These are phyloP conservation scores for Chydorus sphaericus DNA, from an alignment of 2,888 invertebrate genomes.

Conservation along the genomic window DNA sequence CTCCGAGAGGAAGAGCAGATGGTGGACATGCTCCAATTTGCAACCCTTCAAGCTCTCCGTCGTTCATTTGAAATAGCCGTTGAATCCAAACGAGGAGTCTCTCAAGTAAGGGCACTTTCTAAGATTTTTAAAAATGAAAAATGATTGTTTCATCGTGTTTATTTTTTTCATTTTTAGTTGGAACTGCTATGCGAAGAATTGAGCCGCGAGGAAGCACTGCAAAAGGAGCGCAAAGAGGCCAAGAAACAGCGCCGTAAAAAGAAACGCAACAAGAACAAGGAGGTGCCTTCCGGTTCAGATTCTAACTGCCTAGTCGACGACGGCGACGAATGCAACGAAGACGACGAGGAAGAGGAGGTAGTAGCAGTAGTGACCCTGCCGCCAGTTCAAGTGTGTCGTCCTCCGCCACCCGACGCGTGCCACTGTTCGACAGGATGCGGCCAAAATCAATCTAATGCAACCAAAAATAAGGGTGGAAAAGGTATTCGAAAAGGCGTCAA, in stretches of 20 bases:
- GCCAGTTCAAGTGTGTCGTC: not conserved
- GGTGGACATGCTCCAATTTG: slow-evolving; percentile 82
- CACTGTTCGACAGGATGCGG: not conserved
- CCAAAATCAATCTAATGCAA: not conserved
- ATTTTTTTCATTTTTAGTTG: no score
- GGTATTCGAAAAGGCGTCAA: no score
- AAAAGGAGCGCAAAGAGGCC: slow-evolving; percentile 71
- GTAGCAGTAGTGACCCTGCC: not conserved
- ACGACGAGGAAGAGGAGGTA: slow-evolving; percentile 10
- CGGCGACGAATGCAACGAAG: not conserved
- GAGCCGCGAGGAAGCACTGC: slow-evolving; percentile 67
- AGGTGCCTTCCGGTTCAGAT: not conserved
- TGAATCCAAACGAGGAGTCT: slow-evolving; percentile 73
- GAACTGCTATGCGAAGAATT: slow-evolving; percentile 77
- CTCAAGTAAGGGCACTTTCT: no score
- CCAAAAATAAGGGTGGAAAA: not conserved
- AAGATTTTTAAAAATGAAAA: not conserved
- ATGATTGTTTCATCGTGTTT: not conserved
- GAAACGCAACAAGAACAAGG: slow-evolving; percentile 13
- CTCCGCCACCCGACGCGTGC: not conserved
- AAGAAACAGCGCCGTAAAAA: slow-evolving; percentile 57
- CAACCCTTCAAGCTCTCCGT: slow-evolving; percentile 70
- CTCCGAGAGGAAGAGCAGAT: slow-evolving; percentile 82
- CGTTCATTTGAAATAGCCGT: slow-evolving; percentile 79
- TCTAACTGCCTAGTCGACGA: not conserved